A percentile compares a stretch with the other conserved stretches of the same genome.
phyloP scores from a whole-genome alignment of 2,888 invertebrate species.

The Megamerina dolium region DNA sequence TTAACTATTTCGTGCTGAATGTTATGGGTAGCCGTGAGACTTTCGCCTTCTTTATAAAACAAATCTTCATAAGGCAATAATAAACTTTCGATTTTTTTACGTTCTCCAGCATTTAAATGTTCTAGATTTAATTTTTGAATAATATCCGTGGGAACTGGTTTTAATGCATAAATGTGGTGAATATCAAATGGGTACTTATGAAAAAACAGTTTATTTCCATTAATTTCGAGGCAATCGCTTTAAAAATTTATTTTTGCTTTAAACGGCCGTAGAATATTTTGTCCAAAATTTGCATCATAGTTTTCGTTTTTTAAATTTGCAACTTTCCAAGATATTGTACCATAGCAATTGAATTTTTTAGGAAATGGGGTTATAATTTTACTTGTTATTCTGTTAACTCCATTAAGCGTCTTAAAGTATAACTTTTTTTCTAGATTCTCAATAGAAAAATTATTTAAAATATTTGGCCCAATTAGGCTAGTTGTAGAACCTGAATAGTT shows the following conservation, averaged over 20 bases:
- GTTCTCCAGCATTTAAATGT: slow-evolving; percentile 6
- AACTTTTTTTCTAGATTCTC: slow-evolving; percentile 8
- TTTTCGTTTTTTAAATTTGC: slow-evolving; percentile 10
- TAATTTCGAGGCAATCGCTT: no score
- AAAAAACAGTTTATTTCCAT: slow-evolving; percentile 2
- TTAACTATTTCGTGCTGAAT: slow-evolving; percentile 5
- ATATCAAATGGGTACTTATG: slow-evolving; percentile 1
- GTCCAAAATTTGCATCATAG: slow-evolving; percentile 17
- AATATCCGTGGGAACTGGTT: no score
- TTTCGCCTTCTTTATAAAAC: no score
- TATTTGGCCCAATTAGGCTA: no score
- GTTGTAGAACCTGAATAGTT: slow-evolving; percentile 11
- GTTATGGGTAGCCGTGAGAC: no score
- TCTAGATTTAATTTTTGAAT: slow-evolving; percentile 5
- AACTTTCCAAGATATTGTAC: slow-evolving; percentile 17
- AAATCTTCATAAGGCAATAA: no score
- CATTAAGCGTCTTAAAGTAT: no score
- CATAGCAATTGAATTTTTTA: slow-evolving; percentile 12
- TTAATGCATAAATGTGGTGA: neutral
- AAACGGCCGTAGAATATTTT: no score
- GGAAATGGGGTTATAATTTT: slow-evolving; percentile 11
- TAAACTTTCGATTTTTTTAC: no score
- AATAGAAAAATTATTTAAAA: neutral
- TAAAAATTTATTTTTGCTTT: slow-evolving; percentile 13
- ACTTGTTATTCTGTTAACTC: slow-evolving; percentile 7